phyloP scores from a whole-genome alignment of 2,888 invertebrate genomes.

The Eucera pruinosa region DNA sequence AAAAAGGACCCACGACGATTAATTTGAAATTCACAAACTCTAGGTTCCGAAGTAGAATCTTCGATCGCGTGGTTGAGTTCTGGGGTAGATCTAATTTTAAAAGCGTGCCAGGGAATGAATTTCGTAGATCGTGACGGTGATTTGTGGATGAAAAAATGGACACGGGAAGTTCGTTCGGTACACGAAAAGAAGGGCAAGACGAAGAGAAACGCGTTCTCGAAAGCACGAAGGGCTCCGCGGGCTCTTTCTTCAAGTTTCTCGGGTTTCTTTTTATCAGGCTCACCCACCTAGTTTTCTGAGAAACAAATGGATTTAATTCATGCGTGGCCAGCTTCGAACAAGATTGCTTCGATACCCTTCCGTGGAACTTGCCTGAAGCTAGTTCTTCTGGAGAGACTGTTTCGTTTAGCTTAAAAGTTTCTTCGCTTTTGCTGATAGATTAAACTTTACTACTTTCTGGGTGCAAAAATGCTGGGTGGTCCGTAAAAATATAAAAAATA shows the following conservation, averaged over 20 bases:
- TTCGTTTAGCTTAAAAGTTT: background rate
- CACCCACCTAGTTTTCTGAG: constrained; percentile 37
- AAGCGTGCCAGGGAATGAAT: too few species aligned
- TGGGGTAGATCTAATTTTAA: too few species aligned
- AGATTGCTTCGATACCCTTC: constrained; percentile 28
- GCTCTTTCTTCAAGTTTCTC: background rate
- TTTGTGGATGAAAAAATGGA: too few species aligned
- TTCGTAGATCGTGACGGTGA: too few species aligned
- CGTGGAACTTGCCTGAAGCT: constrained; percentile 77
- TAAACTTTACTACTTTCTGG: background rate
- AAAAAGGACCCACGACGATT: background rate
- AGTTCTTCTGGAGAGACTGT: constrained; percentile 4
- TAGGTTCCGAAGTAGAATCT: too few species aligned
- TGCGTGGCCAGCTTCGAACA: constrained; percentile 38
- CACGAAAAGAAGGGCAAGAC: too few species aligned
- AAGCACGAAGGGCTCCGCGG: background rate
- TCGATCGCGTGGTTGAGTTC: too few species aligned
- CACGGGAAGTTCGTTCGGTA: too few species aligned
- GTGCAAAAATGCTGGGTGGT: too few species aligned
- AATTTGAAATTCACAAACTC: background rate
- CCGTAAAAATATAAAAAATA: too few species aligned
- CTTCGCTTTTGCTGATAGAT: too few species aligned
- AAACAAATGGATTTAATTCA: constrained; percentile 61
- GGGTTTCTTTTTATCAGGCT: constrained; percentile 2
- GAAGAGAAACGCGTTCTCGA: background rate